These are phyloP conservation scores for Heliconius hewitsoni DNA, from an alignment of 1,140 invertebrate species.

Conservation along the genomic window DNA sequence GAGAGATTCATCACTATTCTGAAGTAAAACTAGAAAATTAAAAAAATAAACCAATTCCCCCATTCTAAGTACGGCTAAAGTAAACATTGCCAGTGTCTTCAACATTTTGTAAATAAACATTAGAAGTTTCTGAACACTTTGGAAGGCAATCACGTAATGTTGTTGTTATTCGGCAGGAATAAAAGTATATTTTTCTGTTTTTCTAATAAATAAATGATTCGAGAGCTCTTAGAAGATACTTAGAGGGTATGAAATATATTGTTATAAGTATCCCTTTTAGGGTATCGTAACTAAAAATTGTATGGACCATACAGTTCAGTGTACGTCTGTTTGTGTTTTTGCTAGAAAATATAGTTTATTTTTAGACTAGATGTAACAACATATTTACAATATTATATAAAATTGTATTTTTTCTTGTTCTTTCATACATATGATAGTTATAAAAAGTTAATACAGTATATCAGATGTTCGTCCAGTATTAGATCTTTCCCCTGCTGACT, in stretches of 20 bases:
- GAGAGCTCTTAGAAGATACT: background rate
- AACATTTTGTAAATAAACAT: conserved; percentile 3
- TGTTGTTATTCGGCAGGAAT: background rate
- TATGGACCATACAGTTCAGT: background rate
- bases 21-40: background rate
- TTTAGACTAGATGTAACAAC: too few relatives aligned
- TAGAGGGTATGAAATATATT: background rate
- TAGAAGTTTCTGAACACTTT: background rate
- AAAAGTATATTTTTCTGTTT: background rate
- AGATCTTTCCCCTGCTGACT: too few relatives aligned
- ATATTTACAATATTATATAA: too few relatives aligned
- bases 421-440: too few relatives aligned
- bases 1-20: background rate
- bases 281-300: background rate
- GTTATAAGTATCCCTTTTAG: background rate
- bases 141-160: conserved; percentile 13
- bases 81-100: background rate
- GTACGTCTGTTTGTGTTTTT: too few relatives aligned
- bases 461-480: too few relatives aligned
- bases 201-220: conserved; percentile 5
- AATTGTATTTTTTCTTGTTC: too few relatives aligned
- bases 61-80: background rate
- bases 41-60: background rate
- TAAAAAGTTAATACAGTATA: too few relatives aligned
- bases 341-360: too few relatives aligned